phyloP scores from a whole-genome alignment of 2,797 vertebrate species.

The Enteromius fasciolatus region DNA sequence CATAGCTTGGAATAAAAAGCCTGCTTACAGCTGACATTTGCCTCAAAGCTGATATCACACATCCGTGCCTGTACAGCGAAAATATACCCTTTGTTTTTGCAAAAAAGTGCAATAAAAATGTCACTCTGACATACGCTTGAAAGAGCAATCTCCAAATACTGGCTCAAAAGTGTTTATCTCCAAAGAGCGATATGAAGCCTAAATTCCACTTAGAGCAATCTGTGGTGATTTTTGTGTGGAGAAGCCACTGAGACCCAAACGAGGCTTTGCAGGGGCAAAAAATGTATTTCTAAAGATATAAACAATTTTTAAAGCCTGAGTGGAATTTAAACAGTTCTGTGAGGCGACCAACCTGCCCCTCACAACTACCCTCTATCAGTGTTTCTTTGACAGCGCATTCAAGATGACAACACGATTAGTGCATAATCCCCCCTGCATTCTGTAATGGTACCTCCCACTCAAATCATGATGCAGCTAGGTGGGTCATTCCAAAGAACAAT shows the following conservation, averaged over 20 bases:
- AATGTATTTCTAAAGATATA: conserved; percentile 22
- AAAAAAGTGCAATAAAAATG: conserved; percentile 42
- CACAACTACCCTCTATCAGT: conserved; percentile 42
- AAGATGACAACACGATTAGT: conserved; percentile 51
- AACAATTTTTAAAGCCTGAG: conserved; percentile 23
- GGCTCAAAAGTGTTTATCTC: conserved; percentile 43
- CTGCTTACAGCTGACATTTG: conserved; percentile 50
- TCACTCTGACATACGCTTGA: conserved; percentile 37
- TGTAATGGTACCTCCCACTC: conserved; percentile 50
- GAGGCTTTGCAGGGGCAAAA: conserved; percentile 8
- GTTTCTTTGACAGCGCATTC: conserved; percentile 52
- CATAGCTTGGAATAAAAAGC: conserved; percentile 39
- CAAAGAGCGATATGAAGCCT: conserved; percentile 15
- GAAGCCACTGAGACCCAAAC: conserved; percentile 18
- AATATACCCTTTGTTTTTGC: conserved; percentile 46
- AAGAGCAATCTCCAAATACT: conserved; percentile 35
- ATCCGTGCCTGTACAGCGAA: conserved; percentile 18
- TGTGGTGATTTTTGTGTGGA: conserved; percentile 12
- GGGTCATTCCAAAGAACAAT: conserved; percentile 1
- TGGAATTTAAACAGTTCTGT: conserved; percentile 32
- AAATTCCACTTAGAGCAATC: conserved; percentile 37
- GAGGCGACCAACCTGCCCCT: conserved; percentile 26
- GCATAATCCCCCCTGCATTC: conserved; percentile 49
- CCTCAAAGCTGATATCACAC: conserved; percentile 33
- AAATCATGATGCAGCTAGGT: conserved; percentile 14